These are phyloP conservation scores for Phymatocera aterrima DNA, from an alignment of 2,888 invertebrate genomes.

Conservation along the genomic window DNA sequence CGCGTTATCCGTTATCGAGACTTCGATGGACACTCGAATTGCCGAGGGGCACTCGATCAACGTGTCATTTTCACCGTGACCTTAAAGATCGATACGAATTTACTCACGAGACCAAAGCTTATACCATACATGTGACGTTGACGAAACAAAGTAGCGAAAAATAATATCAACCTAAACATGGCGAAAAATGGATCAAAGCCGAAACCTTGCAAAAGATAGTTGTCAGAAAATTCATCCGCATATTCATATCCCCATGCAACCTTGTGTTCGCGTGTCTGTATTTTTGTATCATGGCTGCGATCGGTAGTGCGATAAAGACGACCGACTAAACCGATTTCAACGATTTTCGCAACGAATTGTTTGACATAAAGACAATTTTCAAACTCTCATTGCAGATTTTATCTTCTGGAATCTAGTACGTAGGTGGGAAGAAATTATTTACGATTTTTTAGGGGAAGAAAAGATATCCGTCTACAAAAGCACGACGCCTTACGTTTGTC, in stretches of 20 bases:
- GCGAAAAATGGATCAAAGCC: too few species aligned
- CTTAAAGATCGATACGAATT: constrained; percentile 19
- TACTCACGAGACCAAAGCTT: neutral
- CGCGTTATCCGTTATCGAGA: constrained; percentile 31
- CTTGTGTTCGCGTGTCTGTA: too few species aligned
- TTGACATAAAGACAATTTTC: neutral
- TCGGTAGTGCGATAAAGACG: too few species aligned
- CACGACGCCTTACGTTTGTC: neutral
- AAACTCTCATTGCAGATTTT: neutral
- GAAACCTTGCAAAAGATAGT: too few species aligned
- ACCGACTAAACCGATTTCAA: too few species aligned
- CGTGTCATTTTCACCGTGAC: neutral
- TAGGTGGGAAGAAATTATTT: constrained; percentile 20
- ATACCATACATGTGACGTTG: neutral
- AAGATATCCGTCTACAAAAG: neutral
- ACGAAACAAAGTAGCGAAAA: neutral
- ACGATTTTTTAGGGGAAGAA: neutral
- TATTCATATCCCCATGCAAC: too few species aligned
- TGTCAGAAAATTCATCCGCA: too few species aligned
- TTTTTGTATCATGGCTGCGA: too few species aligned
- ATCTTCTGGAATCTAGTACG: neutral
- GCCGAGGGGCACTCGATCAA: neutral
- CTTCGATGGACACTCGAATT: constrained; percentile 25
- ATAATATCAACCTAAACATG: too few species aligned
- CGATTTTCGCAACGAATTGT: too few species aligned